Conservation (phyloP, 1,140 invertebrate species). For the Colletes latitarsis region DNA sequence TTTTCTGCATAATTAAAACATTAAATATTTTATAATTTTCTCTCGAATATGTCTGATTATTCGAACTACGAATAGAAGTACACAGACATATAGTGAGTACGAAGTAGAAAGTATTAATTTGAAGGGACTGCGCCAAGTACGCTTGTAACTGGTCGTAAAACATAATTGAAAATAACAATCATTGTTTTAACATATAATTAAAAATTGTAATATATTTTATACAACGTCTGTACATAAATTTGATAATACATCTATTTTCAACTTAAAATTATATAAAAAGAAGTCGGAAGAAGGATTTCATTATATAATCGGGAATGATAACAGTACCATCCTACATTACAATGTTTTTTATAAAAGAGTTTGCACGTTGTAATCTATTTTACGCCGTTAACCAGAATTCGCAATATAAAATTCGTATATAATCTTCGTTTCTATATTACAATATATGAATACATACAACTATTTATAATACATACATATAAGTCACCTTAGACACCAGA, state of each 20-base stretch:
- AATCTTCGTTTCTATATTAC: slow-evolving; percentile 48
- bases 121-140: neutral
- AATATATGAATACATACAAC: slow-evolving; percentile 44
- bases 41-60: neutral
- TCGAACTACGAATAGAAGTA: too few relatives aligned
- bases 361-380: slow-evolving; percentile 12
- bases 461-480: slow-evolving; percentile 48
- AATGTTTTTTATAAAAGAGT: slow-evolving; percentile 1
- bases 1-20: neutral
- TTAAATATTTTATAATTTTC: neutral
- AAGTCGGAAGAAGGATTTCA: neutral
- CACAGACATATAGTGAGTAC: neutral
- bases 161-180: slow-evolving; percentile 32
- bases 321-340: neutral
- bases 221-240: slow-evolving; percentile 51
- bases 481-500: slow-evolving; percentile 36
- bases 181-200: slow-evolving; percentile 14
- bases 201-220: slow-evolving; percentile 30
- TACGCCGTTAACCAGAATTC: slow-evolving; percentile 35
- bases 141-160: neutral
- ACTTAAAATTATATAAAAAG: slow-evolving; percentile 18
- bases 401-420: slow-evolving; percentile 46
- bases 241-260: slow-evolving; percentile 1
- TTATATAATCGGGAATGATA: neutral
- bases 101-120: slow-evolving; percentile 8